Base-by-base conservation (phyloP, 2,888 invertebrate species). In the Julus scandinavius region DNA sequence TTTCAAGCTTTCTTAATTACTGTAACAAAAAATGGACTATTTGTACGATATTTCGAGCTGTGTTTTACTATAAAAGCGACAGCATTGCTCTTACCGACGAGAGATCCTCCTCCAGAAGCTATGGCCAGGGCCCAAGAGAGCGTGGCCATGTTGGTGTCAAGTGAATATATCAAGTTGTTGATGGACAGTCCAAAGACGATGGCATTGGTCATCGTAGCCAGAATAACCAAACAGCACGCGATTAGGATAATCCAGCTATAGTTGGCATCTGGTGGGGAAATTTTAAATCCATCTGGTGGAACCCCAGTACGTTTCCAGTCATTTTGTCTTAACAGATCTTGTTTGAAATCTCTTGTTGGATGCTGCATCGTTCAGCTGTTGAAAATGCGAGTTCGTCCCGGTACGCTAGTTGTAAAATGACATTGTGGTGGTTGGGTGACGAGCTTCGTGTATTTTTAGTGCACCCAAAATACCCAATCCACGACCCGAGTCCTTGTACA, bases 141-240 rank as follows among this genome's bases (percentile, higher is more conserved):
- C n/a, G 85, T 85, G 85, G 85, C 45, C 41, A 49, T 85, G 45
- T 85, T 85, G 85, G 85, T 85, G n/a, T 85, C 49, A 41, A 85
- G n/a, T 5, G 41, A 5, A 41, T 41, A 85, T 17, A 85, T 85
- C 41, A 85, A 2, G 13, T 85, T 41, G 85, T 85, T 85, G 41
- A 85, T 41, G 20, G 41, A 6, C 49, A 85, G 9, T 9, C 85
- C 85, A 15, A 85, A 85, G 11, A 49, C 49, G n/a, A 17, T 85
- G 20, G 41, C 9, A 15, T 49, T 49, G 85, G 85, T 41, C 45
- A 85, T 41, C n/a, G 45, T 20, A 2, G 85, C 20, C 6, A 49
- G 20, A 13, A 49, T 41, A 85, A 41, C 41, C 85, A 85, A 20
- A 20, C 41, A 49, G 17, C 85, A 85, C n/a, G 45, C 85, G 6